phyloP scores from a whole-genome alignment of 2,888 invertebrate genomes.

The Mycalesis mineus region DNA sequence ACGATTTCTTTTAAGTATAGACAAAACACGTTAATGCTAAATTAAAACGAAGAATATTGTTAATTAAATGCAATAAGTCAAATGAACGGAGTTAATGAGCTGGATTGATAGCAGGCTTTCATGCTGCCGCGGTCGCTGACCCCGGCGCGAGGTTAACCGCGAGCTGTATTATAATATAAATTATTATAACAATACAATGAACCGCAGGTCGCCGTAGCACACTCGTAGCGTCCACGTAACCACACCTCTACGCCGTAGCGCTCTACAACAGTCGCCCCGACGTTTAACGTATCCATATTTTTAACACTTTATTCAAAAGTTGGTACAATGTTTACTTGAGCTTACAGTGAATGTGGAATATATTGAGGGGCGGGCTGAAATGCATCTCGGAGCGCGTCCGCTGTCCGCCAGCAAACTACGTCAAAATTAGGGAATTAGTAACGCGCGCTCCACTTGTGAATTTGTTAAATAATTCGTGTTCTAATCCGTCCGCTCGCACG shows the following conservation, averaged over 20 bases:
- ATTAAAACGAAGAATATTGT: too few relatives aligned
- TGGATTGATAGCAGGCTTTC: background rate
- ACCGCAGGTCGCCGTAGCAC: background rate
- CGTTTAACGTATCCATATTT: background rate
- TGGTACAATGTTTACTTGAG: too few relatives aligned
- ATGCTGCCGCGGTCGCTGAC: background rate
- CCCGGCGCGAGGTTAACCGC: background rate
- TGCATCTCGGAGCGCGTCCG: background rate
- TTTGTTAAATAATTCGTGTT: conserved; percentile 2
- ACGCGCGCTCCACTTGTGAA: background rate
- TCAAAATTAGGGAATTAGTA: background rate
- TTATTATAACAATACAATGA: background rate
- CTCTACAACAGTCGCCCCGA: background rate
- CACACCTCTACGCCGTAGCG: background rate
- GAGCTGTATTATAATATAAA: background rate
- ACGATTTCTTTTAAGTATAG: too few relatives aligned
- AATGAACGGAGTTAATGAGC: background rate
- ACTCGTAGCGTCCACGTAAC: background rate
- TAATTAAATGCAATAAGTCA: background rate
- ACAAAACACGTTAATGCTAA: too few relatives aligned
- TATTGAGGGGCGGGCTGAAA: background rate
- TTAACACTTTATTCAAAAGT: too few relatives aligned
- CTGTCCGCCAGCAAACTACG: background rate
- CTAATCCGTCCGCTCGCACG: background rate
- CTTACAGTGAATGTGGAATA: background rate